phyloP scores from a whole-genome alignment of 2,888 invertebrate genomes.

The Euphydryas editha region DNA sequence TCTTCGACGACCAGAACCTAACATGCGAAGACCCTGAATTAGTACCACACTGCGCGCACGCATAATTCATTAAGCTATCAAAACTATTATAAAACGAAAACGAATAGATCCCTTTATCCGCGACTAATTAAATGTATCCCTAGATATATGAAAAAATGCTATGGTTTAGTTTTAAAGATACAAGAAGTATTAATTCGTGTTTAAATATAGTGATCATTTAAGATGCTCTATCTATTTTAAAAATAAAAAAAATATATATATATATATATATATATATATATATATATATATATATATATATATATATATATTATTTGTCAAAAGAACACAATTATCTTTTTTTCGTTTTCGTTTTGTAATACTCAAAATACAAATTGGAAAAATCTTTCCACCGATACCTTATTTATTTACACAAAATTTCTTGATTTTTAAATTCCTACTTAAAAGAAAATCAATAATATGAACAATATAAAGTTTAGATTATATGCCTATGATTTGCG shows the following conservation, averaged over 20 bases:
- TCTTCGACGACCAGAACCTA: constrained; percentile 92
- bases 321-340: not conserved
- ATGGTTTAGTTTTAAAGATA: constrained; percentile 10
- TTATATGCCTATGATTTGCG: constrained; percentile 53
- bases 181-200: not conserved
- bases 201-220: not conserved
- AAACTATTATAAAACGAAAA: constrained; percentile 65
- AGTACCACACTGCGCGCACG: constrained; percentile 78
- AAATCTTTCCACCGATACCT: constrained; percentile 60
- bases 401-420: constrained; percentile 55
- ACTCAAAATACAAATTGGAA: constrained; percentile 55
- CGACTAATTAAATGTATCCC: not conserved
- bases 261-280: not conserved
- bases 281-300: not conserved
- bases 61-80: constrained; percentile 50
- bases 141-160: constrained; percentile 11
- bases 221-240: not conserved
- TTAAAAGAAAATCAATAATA: not conserved
- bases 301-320: not conserved
- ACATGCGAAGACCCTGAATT: constrained; percentile 92
- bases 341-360: constrained; percentile 68
- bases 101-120: constrained; percentile 27
- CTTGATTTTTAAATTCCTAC: constrained; percentile 18
- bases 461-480: constrained; percentile 16
- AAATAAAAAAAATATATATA: not conserved